These are phyloP conservation scores for Piezodorus guildinii DNA, from an alignment of 1,140 invertebrate species.

Conservation along the genomic window DNA sequence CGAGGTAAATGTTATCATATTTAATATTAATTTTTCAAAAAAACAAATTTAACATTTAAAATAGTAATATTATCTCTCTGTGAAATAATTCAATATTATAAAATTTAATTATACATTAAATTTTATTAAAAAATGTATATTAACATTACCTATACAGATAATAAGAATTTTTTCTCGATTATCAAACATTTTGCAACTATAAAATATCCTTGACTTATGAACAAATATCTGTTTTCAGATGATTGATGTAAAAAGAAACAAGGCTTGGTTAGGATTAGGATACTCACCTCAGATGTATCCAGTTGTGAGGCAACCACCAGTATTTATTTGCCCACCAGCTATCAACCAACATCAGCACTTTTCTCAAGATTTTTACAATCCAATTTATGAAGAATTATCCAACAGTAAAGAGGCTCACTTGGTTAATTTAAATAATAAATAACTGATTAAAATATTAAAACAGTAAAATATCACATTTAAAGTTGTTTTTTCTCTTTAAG, in stretches of 20 bases:
- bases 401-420: constrained; percentile 35
- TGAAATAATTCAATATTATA: no score
- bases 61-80: no score
- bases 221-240: constrained; percentile 41
- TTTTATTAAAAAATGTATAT: no score
- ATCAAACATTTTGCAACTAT: no score
- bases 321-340: constrained; percentile 51
- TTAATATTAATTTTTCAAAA: constrained; percentile 19
- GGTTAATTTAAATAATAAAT: neutral
- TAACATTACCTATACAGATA: no score
- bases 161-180: no score
- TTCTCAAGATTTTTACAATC: constrained; percentile 51
- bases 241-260: constrained; percentile 45
- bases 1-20: constrained; percentile 31
- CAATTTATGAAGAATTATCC: constrained; percentile 57
- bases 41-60: no score
- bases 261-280: neutral
- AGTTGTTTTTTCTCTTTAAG: no score
- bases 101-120: no score
- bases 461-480: no score
- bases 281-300: constrained; percentile 33
- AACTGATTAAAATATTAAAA: no score
- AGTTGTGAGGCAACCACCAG: constrained; percentile 33
- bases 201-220: neutral
- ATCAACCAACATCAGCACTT: constrained; percentile 53